These are phyloP conservation scores for Adela reaumurella DNA, from an alignment of 2,888 invertebrate species.

Conservation along the genomic window DNA sequence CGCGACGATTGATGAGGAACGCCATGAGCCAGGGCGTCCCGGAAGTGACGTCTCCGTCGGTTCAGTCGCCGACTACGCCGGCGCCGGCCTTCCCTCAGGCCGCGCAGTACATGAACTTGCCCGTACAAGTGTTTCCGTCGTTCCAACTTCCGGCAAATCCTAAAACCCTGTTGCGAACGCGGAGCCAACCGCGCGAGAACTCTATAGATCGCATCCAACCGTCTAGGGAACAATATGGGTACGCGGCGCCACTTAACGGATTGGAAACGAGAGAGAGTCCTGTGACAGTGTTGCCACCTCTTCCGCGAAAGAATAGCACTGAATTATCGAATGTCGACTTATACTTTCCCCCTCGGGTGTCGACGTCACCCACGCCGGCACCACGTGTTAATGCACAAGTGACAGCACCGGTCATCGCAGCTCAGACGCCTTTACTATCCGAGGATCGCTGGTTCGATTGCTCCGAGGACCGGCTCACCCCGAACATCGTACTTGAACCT, in stretches of 20 bases:
- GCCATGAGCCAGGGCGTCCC: conserved; percentile 68
- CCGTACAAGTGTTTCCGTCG: conserved; percentile 55
- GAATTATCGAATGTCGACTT: not conserved
- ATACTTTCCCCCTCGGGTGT: not conserved
- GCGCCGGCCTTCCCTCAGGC: conserved; percentile 27
- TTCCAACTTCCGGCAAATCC: conserved; percentile 70
- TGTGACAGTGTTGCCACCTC: conserved; percentile 6
- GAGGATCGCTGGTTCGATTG: not conserved
- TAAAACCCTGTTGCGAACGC: conserved; percentile 44
- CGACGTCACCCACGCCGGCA: not conserved
- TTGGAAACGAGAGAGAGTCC: not conserved
- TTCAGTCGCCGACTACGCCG: conserved; percentile 47
- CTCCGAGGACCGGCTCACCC: not conserved
- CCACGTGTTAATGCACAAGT: too few relatives aligned
- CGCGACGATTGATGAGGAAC: conserved; percentile 61
- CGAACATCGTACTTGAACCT: not conserved
- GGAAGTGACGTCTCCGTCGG: conserved; percentile 52
- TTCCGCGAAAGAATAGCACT: conserved; percentile 3
- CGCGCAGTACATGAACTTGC: conserved; percentile 41
- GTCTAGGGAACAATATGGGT: not conserved
- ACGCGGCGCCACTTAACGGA: not conserved
- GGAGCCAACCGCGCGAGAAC: conserved; percentile 20
- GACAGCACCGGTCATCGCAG: not conserved
- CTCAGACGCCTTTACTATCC: not conserved
- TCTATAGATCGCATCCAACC: not conserved